phyloP scores from a whole-genome alignment of 2,113 vertebrate species.

The Crotalus horridus region DNA sequence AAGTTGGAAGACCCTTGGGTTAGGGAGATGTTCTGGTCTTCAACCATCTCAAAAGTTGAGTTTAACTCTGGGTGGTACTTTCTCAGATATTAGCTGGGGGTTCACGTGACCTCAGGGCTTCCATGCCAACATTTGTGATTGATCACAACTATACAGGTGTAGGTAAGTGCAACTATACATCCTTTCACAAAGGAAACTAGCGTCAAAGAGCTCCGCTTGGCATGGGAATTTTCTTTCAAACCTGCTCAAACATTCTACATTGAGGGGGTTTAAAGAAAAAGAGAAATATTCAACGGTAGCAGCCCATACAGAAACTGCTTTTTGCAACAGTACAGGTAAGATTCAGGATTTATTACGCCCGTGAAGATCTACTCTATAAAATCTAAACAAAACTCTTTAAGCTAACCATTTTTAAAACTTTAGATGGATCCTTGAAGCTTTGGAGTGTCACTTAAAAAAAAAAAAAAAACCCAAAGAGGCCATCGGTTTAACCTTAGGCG shows the following conservation, averaged over 20 bases:
- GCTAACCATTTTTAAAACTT: constrained; percentile 28
- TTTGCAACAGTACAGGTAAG: background rate
- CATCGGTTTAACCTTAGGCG: constrained; percentile 25
- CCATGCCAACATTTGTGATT: background rate
- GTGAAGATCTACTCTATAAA: background rate
- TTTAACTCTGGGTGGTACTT: background rate
- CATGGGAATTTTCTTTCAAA: background rate
- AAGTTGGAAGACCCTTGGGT: no score
- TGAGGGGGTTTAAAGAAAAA: background rate
- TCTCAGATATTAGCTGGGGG: background rate
- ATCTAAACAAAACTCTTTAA: background rate
- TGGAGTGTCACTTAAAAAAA: background rate
- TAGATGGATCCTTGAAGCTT: background rate
- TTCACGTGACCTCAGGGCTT: background rate
- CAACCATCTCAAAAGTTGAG: background rate
- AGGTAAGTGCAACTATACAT: background rate
- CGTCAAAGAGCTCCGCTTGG: background rate
- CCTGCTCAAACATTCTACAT: background rate
- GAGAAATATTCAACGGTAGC: background rate
- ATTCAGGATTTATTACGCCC: background rate
- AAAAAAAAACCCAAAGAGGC: constrained; percentile 9
- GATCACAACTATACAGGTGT: background rate
- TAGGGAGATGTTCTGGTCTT: background rate
- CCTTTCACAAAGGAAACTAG: background rate
- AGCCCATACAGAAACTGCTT: background rate